Evolutionary conservation across 2,888 invertebrate genomes (phyloP).

Genomic region (Pediacus dermestoides): DNA sequence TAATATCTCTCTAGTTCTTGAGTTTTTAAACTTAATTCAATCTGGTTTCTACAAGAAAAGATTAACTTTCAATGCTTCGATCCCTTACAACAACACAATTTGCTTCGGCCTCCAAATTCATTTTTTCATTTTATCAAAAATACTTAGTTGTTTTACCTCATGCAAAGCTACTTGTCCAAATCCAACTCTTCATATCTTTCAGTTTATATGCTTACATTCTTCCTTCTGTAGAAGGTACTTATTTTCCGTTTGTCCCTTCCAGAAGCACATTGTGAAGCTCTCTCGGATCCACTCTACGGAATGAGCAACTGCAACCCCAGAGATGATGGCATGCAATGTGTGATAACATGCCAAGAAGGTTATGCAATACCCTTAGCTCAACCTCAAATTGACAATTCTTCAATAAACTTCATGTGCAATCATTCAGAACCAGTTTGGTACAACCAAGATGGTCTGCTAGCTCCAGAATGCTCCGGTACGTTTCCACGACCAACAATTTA

Average conservation of each 20-base stretch:
- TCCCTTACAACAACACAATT: too few relatives aligned
- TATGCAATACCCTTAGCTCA: slow-evolving; percentile 55
- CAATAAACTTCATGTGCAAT: slow-evolving; percentile 39
- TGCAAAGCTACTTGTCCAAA: too few relatives aligned
- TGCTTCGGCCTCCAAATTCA: too few relatives aligned
- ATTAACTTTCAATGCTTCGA: too few relatives aligned
- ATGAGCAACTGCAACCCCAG: slow-evolving; percentile 37
- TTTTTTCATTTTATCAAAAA: too few relatives aligned
- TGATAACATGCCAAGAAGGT: slow-evolving; percentile 58
- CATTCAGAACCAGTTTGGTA: slow-evolving; percentile 46
- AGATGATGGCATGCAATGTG: slow-evolving; percentile 49
- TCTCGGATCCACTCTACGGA: slow-evolving; percentile 42
- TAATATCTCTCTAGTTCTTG: too few relatives aligned
- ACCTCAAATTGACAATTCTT: slow-evolving; percentile 23
- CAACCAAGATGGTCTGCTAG: slow-evolving; percentile 42
- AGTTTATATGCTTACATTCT: neutral
- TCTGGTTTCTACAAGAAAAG: too few relatives aligned
- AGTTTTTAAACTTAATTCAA: too few relatives aligned
- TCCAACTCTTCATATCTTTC: neutral
- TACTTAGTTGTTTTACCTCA: too few relatives aligned
- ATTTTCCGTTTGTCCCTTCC: slow-evolving; percentile 11
- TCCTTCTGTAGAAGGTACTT: neutral
- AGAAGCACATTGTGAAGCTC: slow-evolving; percentile 41
- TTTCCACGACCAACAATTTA: slow-evolving; percentile 3
- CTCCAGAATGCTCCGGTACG: slow-evolving; percentile 56